Base-by-base conservation (phyloP, 2,888 invertebrate species). In the Druceiella hillmani region DNA sequence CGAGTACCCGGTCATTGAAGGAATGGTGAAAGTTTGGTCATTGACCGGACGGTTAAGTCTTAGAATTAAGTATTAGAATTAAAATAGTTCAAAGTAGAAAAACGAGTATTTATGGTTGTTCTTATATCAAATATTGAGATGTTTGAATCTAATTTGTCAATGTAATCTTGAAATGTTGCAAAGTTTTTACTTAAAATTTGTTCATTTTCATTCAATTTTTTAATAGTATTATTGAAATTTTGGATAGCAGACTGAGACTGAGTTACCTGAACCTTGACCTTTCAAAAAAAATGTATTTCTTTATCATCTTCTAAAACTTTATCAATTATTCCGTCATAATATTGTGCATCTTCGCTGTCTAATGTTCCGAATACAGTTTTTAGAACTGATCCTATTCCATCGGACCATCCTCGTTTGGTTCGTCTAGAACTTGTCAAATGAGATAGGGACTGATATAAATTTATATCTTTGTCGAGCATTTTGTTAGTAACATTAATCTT, bases 211-310 rank as follows among this genome's bases (percentile, higher is more conserved):
- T 41, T 28, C 12, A 43, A 17, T 16, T 43, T 36, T 11, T 10
- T 31, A 7, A 43, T 43, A 2, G 43, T 47, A 13, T 27, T 22
- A 35, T 48, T 47, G 17, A 47, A 47, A 33, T 44, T 48, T 17
- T 9, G 16, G n/a, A 48, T 47, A 4, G 46, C 43, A n/a, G n/a
- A n/a, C n/a, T n/a, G n/a, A 17, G 40, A 38, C 14, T 38, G 37
- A 24, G 45, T 40, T 2, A 45, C 33, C 28, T 48, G 46, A 4
- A 43, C 39, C 36, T 48, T 46, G 10, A 40, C 38, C 33, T 48
- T 44, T 13, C 46, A 17, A 1, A 45, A 16, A 6, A 27, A 24
- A 11, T 38, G 30, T 15, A 40, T 28, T 24, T 45, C 22, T 17
- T 33, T 32, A 35, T 47, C 34, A 26, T 45, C 38, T 16, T 36